A percentile compares a stretch with the other conserved stretches of the same genome.
These are phyloP conservation scores for Cossypha caffra DNA, from an alignment of 2,797 vertebrate genomes.

Conservation along the genomic window DNA sequence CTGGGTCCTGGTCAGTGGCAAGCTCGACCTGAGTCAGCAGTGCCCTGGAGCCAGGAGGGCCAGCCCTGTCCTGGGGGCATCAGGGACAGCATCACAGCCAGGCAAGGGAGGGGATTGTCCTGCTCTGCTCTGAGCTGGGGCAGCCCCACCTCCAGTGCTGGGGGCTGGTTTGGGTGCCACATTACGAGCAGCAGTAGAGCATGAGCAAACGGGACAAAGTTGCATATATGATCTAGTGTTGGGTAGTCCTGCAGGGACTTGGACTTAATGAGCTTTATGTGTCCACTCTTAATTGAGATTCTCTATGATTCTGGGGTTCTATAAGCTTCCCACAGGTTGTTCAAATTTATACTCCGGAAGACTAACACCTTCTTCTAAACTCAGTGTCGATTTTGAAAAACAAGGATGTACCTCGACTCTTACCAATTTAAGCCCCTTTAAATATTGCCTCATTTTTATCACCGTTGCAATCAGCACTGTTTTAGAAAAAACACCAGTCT, in stretches of 20 bases:
- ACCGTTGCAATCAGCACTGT: not conserved
- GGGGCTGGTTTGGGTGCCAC: rapidly evolving
- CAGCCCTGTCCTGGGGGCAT: rapidly evolving
- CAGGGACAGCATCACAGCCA: rapidly evolving
- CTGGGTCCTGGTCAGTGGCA: not conserved
- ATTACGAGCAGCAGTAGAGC: not conserved
- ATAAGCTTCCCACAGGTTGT: not conserved
- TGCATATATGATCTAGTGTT: not conserved
- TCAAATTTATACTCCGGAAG: not conserved
- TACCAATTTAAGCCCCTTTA: not conserved
- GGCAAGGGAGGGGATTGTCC: not conserved
- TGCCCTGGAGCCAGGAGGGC: not conserved
- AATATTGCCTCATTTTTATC: not conserved
- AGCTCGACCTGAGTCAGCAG: rapidly evolving
- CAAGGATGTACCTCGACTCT: not conserved
- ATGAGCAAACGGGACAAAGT: not conserved
- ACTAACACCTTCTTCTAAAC: not conserved
- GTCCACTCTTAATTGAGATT: not conserved
- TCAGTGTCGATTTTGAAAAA: not conserved
- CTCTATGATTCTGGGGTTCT: not conserved
- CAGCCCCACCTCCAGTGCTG: rapidly evolving
- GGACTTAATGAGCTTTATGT: not conserved
- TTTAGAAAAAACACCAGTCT: not conserved
- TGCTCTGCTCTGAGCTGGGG: not conserved
- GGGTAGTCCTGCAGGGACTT: not conserved